Base-by-base conservation (phyloP, 2,797 vertebrate species). In the Distichodus sexfasciatus region DNA sequence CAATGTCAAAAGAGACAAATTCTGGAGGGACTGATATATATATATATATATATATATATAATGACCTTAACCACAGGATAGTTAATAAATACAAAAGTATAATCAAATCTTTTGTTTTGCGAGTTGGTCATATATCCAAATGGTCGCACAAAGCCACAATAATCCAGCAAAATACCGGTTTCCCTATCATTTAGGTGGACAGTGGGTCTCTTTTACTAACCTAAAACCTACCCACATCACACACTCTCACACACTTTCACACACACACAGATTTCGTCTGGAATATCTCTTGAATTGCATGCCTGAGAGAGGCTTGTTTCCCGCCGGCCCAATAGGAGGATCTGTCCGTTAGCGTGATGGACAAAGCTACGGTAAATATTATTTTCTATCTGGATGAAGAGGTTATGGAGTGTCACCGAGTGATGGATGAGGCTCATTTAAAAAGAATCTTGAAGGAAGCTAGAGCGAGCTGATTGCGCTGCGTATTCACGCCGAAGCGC, bases 391-490 rank as follows among this genome's bases (percentile, higher is more conserved):
- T 82, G 69, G 69, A 71, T 76, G 67, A 68, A 81, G 71, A 84
- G 78, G 80, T 86, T 81, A 78, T 53, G 71, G 71, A 53, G 64
- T 81, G 87, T 84, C 84, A 73, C 24, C 1, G 12, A 69, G 59
- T 86, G 87, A 90, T 87, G 81, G 81, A 90, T 86, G 82, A 82
- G 84, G 58, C 67, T 71, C 80, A 77, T 79, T 80, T 77, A 79
- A 82, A 82, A 84, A 78, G 74, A 76, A 78, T 76, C 79, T 84
- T 79, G 80, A 81, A 80, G 80, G 77, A 80, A 72, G 76, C 75
- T 80, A 6, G 38, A 78, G 74, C 36, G 67, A 69, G 66, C 15
- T 35, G 6, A 14, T 38, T 19, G 31, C 81, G 76, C 78, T 66
- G 71, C 77, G 77, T 77, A 78, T n/a, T n/a, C n/a, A n/a, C n/a